phyloP scores from a whole-genome alignment of 2,113 vertebrate species.

The Sclerurus mexicanus region DNA sequence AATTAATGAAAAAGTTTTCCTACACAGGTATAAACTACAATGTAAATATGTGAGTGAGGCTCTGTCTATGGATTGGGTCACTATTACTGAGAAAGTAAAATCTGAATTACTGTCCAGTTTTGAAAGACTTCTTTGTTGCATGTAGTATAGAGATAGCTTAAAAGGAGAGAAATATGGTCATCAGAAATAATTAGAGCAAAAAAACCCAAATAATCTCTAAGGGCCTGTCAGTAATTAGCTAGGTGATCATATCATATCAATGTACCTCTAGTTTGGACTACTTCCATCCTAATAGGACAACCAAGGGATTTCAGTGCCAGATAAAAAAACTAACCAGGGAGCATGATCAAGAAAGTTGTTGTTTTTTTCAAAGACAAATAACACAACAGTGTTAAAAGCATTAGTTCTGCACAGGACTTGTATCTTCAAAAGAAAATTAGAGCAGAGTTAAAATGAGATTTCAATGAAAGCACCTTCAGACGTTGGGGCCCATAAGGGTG shows the following conservation, averaged over 20 bases:
- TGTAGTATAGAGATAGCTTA: not conserved
- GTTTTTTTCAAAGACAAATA: not conserved
- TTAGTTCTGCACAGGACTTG: not conserved
- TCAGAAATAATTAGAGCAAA: slow-evolving; percentile 41
- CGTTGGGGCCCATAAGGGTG: not conserved
- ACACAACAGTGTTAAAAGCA: not conserved
- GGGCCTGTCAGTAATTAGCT: not conserved
- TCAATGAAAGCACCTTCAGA: not conserved
- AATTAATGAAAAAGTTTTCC: not conserved
- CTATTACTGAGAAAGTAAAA: not conserved
- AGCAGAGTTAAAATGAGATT: not conserved
- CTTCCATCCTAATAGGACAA: slow-evolving; percentile 5
- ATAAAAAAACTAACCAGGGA: not conserved
- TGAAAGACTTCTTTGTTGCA: not conserved
- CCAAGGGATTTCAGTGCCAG: not conserved
- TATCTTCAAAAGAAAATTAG: not conserved
- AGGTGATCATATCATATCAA: not conserved
- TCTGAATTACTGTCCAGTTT: not conserved
- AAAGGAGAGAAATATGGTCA: not conserved
- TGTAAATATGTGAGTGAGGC: not conserved
- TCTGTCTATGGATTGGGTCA: not conserved
- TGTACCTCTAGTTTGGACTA: not conserved
- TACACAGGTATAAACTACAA: not conserved
- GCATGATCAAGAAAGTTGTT: not conserved
- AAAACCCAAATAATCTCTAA: not conserved